Conservation (phyloP, 53 echinoderm and acorn worm genomes). For the Zoroaster sp. region DNA sequence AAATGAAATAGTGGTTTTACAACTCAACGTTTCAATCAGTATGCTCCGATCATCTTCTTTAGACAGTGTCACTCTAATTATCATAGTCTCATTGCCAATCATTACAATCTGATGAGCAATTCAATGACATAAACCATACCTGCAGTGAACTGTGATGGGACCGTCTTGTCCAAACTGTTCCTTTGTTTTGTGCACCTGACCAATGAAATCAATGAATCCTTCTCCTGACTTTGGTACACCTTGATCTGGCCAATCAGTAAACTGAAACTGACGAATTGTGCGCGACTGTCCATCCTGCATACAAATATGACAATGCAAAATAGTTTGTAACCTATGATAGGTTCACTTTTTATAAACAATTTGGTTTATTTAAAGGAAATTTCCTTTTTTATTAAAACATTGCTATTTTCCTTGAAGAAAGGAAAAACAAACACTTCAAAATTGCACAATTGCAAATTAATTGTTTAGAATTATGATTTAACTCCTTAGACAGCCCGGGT, state of each 20-base stretch:
- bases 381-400: neutral
- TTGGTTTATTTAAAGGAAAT: neutral
- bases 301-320: neutral
- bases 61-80: too few species aligned
- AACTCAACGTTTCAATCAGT: too few species aligned
- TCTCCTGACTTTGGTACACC: slow-evolving; percentile 99
- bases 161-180: slow-evolving; percentile 99
- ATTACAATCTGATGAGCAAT: too few species aligned
- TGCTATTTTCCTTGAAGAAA: neutral
- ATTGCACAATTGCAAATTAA: too few species aligned
- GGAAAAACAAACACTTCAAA: neutral
- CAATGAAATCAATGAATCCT: slow-evolving; percentile 99
- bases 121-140: too few species aligned
- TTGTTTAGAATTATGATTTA: too few species aligned
- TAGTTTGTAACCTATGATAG: neutral
- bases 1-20: too few species aligned
- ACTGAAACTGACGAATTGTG: slow-evolving; percentile 98
- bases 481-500: too few species aligned
- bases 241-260: slow-evolving; percentile 98
- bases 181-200: slow-evolving; percentile 98
- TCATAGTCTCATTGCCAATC: too few species aligned
- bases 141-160: slow-evolving; percentile 98
- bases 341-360: neutral
- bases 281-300: slow-evolving; percentile 96
- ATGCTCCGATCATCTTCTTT: too few species aligned